Evolutionary conservation across 2,888 invertebrate species (phyloP).

Genomic region (Caprella mutica): DNA sequence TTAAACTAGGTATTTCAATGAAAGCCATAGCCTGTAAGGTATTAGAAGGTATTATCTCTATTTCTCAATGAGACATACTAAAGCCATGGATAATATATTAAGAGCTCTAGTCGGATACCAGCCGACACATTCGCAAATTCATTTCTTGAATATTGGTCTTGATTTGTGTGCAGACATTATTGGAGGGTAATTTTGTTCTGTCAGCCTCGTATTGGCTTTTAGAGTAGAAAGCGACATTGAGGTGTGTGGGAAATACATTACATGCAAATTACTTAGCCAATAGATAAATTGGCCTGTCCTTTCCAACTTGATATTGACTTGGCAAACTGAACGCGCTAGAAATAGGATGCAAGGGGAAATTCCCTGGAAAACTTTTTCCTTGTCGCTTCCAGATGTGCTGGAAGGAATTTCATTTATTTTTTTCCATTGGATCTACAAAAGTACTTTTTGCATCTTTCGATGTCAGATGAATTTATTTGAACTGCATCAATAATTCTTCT

Average conservation of each 20-base stretch:
- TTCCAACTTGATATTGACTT: conserved; percentile 13
- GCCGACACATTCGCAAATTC: conserved; percentile 4
- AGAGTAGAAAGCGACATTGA: conserved; percentile 34
- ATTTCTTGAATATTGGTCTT: conserved; percentile 24
- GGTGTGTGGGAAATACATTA: conserved; percentile 34
- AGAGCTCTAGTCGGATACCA: too few species aligned
- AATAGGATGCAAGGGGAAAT: conserved; percentile 12
- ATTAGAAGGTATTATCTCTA: too few species aligned
- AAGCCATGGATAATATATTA: too few species aligned
- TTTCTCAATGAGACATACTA: too few species aligned
- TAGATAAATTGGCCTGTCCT: conserved; percentile 28
- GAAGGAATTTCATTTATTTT: too few species aligned
- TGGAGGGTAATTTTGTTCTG: conserved; percentile 33
- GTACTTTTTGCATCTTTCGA: too few species aligned
- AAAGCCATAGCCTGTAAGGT: conserved; percentile 1
- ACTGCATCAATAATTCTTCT: too few species aligned
- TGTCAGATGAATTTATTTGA: too few species aligned
- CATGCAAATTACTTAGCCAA: conserved; percentile 35
- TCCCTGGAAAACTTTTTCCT: conserved; percentile 3
- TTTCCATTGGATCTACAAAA: too few species aligned
- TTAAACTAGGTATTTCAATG: background rate
- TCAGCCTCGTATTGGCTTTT: conserved; percentile 33
- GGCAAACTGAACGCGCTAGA: too few species aligned
- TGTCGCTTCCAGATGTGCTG: conserved; percentile 7
- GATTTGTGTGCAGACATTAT: conserved; percentile 33